Conservation (phyloP, 2,113 vertebrate species). For the Takifugu bimaculatus region DNA sequence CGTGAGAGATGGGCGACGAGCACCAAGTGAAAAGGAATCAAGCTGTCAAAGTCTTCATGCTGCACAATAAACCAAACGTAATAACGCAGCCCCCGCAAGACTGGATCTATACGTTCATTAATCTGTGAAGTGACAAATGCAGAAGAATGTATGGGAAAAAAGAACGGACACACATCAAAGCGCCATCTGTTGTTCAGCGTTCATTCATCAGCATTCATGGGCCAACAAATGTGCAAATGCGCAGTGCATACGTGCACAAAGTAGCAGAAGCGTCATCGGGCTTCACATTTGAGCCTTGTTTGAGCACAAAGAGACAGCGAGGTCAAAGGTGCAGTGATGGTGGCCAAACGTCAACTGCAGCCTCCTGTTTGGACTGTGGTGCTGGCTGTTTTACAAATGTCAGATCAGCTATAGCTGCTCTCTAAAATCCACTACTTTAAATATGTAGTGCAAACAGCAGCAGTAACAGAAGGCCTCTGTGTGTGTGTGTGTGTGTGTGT, state of each 20-base stretch:
- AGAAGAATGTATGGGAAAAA: slow-evolving; percentile 23
- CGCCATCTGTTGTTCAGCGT: slow-evolving; percentile 24
- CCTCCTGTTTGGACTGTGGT: slow-evolving; percentile 13
- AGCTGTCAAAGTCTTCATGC: slow-evolving; percentile 47
- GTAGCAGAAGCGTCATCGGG: slow-evolving; percentile 7
- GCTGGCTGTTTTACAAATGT: slow-evolving; percentile 31
- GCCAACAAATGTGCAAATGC: slow-evolving; percentile 7
- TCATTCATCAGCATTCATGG: not conserved
- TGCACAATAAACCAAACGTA: slow-evolving; percentile 47
- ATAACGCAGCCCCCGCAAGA: slow-evolving; percentile 31
- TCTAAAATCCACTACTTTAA: not conserved
- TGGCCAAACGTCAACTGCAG: no score
- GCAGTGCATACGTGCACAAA: slow-evolving; percentile 16
- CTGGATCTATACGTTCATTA: slow-evolving; percentile 43
- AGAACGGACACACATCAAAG: slow-evolving; percentile 20
- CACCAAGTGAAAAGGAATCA: slow-evolving; percentile 38
- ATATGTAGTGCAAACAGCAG: not conserved
- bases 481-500: not conserved
- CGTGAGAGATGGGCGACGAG: not conserved
- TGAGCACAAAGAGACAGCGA: slow-evolving; percentile 22
- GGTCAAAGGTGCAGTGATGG: no score
- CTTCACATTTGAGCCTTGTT: slow-evolving; percentile 33
- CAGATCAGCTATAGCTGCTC: slow-evolving; percentile 17
- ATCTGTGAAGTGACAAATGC: slow-evolving; percentile 35
- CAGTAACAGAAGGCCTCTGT: not conserved